Base-by-base conservation (phyloP, 2,797 vertebrate genomes). In the Phataginus tricuspis region DNA sequence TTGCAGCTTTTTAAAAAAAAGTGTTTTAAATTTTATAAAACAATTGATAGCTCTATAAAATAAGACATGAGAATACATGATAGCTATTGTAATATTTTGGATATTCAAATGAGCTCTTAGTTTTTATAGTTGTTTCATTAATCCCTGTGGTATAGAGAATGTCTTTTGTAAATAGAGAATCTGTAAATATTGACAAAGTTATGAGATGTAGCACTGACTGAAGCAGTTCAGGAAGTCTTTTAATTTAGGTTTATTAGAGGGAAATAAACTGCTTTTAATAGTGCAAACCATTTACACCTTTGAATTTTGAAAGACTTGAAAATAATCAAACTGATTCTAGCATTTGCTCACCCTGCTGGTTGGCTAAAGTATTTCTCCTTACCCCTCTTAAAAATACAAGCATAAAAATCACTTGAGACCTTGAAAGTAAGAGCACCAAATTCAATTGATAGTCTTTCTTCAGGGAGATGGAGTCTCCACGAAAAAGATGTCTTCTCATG, bases 321-420 rank as follows among this genome's bases (percentile, higher is more conserved):
- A 93, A 37, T 96, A 25, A 77, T 91, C 57, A 59, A 74, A 79
- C 72, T 90, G 84, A 90, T 90, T 78, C 84, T 96, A 90, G 53
- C 45, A 63, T 71, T 96, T 74, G 97, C 97, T 97, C 96, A 95
- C 96, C 95, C 96, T 97, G 96, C 96, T 98, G 97, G 95, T 82
- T 93, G 85, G 63, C 91, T 83, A 14, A 91, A 92, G 91, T 90
- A 97, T 94, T 91, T 96, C 82, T 93, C 10, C 39, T 92, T 45
- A 45, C 25, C 68, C 74, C 13, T 74, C 16, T 51, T 82, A 23
- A 25, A 31, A 53, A 45, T 45, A 45, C 34, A 84, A 75, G 57
- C 23, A 13, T 11, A 68, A 86, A 63, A 23, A 64, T 85, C 49
- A 59, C 39, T 51, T 39, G 89, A 96, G 31, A 95, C 5, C 49